Evolutionary conservation across 2,888 invertebrate genomes (phyloP).

Genomic region (Orthonychiurus folsomi): DNA sequence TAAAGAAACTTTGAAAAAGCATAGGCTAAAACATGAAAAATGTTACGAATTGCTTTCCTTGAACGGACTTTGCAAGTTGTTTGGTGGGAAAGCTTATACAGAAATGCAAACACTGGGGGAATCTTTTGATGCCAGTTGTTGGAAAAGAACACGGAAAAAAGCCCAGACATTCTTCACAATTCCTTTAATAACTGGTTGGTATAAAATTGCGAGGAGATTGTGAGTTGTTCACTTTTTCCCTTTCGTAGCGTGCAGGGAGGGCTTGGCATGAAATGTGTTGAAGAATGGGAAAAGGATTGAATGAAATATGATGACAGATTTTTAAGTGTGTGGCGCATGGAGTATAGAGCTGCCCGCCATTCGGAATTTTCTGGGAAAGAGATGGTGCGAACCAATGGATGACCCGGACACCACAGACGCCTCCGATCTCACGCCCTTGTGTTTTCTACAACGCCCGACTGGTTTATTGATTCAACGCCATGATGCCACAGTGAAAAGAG

Average conservation of each 20-base stretch:
- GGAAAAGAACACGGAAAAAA: constrained; percentile 2
- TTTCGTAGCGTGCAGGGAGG: background rate
- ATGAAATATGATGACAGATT: constrained; percentile 16
- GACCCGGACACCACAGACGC: constrained; percentile 41
- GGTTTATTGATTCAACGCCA: constrained; percentile 41
- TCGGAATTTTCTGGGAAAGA: constrained; percentile 39
- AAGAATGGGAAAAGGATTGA: constrained; percentile 12
- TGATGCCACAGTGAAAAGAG: constrained; percentile 21
- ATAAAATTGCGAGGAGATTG: background rate
- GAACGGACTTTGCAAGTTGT: too few relatives aligned
- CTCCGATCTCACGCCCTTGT: constrained; percentile 41
- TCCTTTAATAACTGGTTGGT: background rate
- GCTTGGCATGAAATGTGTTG: background rate
- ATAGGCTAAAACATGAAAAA: too few relatives aligned
- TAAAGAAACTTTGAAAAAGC: too few relatives aligned
- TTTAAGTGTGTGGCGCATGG: constrained; percentile 36
- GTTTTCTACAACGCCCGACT: constrained; percentile 40
- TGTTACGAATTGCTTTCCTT: too few relatives aligned
- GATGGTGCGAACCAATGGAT: constrained; percentile 41
- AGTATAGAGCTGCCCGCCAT: constrained; percentile 39
- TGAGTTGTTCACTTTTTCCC: background rate
- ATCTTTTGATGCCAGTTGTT: constrained; percentile 4
- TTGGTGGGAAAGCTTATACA: too few relatives aligned
- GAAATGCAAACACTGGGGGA: background rate
- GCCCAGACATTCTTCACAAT: background rate